phyloP scores from a whole-genome alignment of 2,113 vertebrate species.

The Dasyprocta punctata region DNA sequence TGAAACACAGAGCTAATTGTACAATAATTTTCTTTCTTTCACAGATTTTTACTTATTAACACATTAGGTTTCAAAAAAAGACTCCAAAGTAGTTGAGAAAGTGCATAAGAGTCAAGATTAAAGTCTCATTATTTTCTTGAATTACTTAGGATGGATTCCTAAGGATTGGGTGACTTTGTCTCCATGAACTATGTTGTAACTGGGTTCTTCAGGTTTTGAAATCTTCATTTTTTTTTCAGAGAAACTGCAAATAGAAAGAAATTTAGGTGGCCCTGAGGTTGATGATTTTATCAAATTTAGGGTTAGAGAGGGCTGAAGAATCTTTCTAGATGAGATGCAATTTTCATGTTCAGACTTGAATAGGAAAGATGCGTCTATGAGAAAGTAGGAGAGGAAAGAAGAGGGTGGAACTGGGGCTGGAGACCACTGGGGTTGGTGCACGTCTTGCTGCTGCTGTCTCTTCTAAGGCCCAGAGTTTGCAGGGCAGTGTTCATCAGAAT shows the following conservation, averaged over 20 bases:
- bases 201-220: neutral
- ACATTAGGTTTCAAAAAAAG: conserved; percentile 54
- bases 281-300: neutral
- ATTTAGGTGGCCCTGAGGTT: neutral
- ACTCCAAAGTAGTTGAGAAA: conserved; percentile 20
- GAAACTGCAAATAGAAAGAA: neutral
- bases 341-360: neutral
- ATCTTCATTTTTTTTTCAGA: neutral
- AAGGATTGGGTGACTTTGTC: neutral
- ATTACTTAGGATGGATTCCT: neutral
- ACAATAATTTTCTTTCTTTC: neutral
- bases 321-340: neutral
- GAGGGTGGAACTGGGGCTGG: neutral
- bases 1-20: neutral
- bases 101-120: conserved; percentile 47
- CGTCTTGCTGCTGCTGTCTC: neutral
- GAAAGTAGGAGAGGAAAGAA: rapidly evolving
- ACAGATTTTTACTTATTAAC: conserved; percentile 37
- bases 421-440: neutral
- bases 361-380: neutral
- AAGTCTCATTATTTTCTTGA: neutral
- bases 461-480: neutral
- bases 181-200: neutral
- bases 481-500: neutral
- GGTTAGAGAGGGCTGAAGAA: neutral